These are phyloP conservation scores for Melieria omissa DNA, from an alignment of 2,888 invertebrate species.

Conservation along the genomic window DNA sequence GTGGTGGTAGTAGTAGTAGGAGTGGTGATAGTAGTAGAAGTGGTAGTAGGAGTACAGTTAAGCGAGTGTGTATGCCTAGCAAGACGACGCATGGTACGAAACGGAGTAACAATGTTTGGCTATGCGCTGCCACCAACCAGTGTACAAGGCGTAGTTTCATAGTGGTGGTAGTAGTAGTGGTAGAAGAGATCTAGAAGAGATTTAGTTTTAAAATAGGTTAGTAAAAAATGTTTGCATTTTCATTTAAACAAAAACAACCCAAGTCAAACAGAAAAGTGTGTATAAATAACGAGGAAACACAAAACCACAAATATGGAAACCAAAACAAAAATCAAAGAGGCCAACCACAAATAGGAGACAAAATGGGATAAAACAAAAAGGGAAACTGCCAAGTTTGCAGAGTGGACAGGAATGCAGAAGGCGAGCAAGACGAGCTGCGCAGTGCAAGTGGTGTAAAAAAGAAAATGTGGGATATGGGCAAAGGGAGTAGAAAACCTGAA, in stretches of 20 bases:
- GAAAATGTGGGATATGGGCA: neutral
- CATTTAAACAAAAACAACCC: neutral
- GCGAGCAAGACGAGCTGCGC: neutral
- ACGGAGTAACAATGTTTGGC: conserved; percentile 46
- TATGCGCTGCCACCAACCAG: neutral
- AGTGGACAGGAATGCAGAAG: neutral
- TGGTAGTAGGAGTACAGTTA: conserved; percentile 20
- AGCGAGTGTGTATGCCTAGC: neutral
- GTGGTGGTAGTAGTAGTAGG: conserved; percentile 28
- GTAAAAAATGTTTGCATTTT: conserved; percentile 52
- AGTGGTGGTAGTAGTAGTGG: conserved; percentile 46
- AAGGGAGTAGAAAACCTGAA: neutral
- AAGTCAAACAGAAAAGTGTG: conserved; percentile 16
- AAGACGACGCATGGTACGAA: neutral
- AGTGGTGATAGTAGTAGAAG: conserved; percentile 37
- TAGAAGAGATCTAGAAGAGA: conserved; percentile 62
- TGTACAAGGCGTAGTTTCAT: neutral
- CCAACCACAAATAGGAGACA: conserved; percentile 2
- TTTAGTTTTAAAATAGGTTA: conserved; percentile 65
- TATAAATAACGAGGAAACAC: neutral
- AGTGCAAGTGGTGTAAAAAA: neutral
- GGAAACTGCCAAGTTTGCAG: neutral
- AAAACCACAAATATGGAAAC: neutral
- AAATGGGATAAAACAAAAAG: conserved; percentile 19
- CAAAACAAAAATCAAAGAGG: conserved; percentile 12